Percentiles rank a stretch among this genome's conserved stretches.
Evolutionary conservation across 2,113 vertebrate species (phyloP).

Genomic region (Microcebus lehilahytsara): DNA sequence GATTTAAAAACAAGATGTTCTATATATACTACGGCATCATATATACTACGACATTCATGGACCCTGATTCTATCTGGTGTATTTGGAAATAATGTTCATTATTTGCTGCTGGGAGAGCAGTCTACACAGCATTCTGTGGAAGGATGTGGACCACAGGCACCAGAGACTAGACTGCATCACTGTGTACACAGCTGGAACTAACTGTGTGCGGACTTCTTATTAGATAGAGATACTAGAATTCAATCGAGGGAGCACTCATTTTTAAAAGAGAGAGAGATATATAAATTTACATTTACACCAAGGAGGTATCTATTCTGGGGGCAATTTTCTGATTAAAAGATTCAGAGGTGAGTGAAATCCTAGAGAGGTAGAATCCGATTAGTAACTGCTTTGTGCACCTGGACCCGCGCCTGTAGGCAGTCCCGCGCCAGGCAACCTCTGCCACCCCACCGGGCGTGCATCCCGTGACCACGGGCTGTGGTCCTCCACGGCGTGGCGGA

Average conservation of each 20-base stretch:
- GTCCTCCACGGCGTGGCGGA: background rate
- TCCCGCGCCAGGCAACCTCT: fast-evolving
- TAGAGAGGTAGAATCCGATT: background rate
- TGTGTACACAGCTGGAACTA: background rate
- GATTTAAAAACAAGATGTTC: conserved; percentile 33
- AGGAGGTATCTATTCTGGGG: background rate
- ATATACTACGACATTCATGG: background rate
- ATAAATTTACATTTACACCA: background rate
- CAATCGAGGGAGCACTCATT: background rate
- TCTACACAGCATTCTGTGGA: background rate
- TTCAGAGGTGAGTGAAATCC: background rate
- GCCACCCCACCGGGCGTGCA: background rate
- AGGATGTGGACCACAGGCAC: background rate
- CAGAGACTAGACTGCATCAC: background rate
- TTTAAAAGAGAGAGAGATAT: background rate
- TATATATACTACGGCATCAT: background rate
- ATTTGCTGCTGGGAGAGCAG: background rate
- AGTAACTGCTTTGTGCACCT: background rate
- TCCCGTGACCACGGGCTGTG: background rate
- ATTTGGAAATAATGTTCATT: background rate
- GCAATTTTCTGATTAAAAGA: background rate
- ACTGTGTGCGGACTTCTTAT: background rate
- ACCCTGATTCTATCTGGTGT: background rate
- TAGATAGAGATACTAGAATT: background rate
- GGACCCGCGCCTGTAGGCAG: no score